A percentile compares a stretch with the other conserved stretches of the same genome.
Evolutionary conservation across 2,113 vertebrate genomes (phyloP).

Genomic region (Peromyscus leucopus): DNA sequence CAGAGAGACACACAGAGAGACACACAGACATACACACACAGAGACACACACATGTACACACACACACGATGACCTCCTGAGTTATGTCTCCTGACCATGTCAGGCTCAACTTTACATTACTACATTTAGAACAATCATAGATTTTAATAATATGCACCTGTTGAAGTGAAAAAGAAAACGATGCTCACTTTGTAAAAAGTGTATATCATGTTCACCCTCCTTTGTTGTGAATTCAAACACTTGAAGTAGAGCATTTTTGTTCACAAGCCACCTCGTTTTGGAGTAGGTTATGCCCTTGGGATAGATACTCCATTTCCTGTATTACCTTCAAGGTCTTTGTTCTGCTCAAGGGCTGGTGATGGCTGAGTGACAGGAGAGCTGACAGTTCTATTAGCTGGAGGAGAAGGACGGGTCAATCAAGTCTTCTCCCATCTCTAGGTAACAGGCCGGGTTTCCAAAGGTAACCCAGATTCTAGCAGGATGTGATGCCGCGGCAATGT

Average conservation of each 20-base stretch:
- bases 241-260: conserved; percentile 49
- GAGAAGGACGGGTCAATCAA: conserved; percentile 69
- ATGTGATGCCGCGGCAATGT: background rate
- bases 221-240: conserved; percentile 59
- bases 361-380: conserved; percentile 77
- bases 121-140: background rate
- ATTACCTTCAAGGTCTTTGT: conserved; percentile 76
- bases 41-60: background rate
- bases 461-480: conserved; percentile 80
- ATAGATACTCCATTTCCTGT: conserved; percentile 63
- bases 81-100: background rate
- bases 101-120: background rate
- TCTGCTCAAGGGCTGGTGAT: conserved; percentile 65
- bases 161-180: conserved; percentile 22
- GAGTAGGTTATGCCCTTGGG: conserved; percentile 53
- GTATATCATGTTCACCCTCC: conserved; percentile 33
- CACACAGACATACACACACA: background rate
- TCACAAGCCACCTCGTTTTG: conserved; percentile 68
- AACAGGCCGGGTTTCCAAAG: conserved; percentile 79
- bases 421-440: conserved; percentile 75
- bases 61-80: background rate
- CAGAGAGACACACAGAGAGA: background rate
- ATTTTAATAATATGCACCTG: conserved; percentile 14
- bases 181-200: background rate
- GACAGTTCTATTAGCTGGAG: conserved; percentile 86